These are phyloP conservation scores for Brachynemurus nebulosus DNA, from an alignment of 2,888 invertebrate genomes.

Conservation along the genomic window DNA sequence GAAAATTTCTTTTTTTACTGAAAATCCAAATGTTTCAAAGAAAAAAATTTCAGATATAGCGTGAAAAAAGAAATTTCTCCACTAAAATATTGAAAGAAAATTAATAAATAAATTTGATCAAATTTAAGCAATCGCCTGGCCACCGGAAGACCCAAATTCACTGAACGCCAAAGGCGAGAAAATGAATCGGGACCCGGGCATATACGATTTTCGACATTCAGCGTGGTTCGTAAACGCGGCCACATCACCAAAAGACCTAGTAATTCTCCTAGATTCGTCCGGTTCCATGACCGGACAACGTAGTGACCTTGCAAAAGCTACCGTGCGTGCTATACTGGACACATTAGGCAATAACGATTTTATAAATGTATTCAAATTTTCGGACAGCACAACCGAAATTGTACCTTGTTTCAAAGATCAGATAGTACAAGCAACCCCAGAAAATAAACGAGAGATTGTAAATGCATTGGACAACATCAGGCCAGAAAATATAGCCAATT, in stretches of 20 bases:
- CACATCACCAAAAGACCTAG: constrained; percentile 92
- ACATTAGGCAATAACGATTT: constrained; percentile 95
- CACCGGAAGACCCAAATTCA: constrained; percentile 45
- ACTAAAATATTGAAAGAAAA: neutral
- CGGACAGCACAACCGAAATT: constrained; percentile 67
- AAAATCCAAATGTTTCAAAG: no score
- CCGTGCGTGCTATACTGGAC: constrained; percentile 79
- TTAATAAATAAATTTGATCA: neutral
- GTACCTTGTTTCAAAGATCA: constrained; percentile 84
- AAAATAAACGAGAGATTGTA: constrained; percentile 69
- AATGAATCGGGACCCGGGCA: constrained; percentile 37
- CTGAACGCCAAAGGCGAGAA: constrained; percentile 59
- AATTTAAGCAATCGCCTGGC: constrained; percentile 62
- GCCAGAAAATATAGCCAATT: constrained; percentile 72
- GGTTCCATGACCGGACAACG: constrained; percentile 77
- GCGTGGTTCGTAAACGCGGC: constrained; percentile 97
- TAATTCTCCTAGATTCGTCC: constrained; percentile 85
- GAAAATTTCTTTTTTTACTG: no score
- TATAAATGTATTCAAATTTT: constrained; percentile 87
- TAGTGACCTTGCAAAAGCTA: constrained; percentile 74
- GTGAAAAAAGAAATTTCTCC: neutral
- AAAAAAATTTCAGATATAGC: neutral
- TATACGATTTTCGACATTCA: constrained; percentile 89
- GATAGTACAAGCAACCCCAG: constrained; percentile 75
- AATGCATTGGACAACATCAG: constrained; percentile 59